Conservation (phyloP, 2,888 invertebrate species). For the Thecophora atra region DNA sequence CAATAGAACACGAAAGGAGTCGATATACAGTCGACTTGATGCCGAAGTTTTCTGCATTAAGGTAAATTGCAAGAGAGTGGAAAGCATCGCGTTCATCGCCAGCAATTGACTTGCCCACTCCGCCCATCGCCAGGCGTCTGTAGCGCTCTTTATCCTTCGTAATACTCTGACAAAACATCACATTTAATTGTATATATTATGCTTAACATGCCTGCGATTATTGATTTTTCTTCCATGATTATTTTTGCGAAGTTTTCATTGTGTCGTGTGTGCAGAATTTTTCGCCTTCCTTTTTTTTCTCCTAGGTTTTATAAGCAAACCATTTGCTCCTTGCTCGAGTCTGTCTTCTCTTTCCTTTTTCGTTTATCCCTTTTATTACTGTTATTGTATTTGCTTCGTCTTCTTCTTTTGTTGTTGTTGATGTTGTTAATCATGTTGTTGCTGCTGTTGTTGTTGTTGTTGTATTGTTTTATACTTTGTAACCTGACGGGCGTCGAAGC, state of each 20-base stretch:
- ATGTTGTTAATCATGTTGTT: background rate
- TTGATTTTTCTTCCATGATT: conserved; percentile 59
- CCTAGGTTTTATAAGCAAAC: conserved; percentile 1
- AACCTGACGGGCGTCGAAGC: conserved; percentile 37
- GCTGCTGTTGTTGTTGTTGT: conserved; percentile 13
- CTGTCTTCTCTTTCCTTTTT: background rate
- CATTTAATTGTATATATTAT: conserved; percentile 19
- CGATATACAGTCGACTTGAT: too few species aligned
- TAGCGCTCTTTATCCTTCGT: too few species aligned
- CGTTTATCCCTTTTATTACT: background rate
- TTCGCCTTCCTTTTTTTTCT: background rate
- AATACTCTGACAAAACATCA: too few species aligned
- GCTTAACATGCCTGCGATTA: conserved; percentile 55
- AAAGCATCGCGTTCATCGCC: too few species aligned
- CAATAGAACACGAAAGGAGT: too few species aligned
- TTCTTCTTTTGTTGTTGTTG: conserved; percentile 5
- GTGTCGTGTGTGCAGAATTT: conserved; percentile 3
- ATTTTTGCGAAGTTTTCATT: conserved; percentile 43
- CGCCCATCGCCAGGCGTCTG: too few species aligned
- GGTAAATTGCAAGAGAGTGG: too few species aligned
- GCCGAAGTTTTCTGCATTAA: too few species aligned
- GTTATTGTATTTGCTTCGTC: background rate
- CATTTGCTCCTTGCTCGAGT: background rate
- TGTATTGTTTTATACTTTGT: conserved; percentile 30
- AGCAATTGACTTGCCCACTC: too few species aligned